Base-by-base conservation (phyloP, 1,140 invertebrate genomes). In the Eupristina koningsbergeri region DNA sequence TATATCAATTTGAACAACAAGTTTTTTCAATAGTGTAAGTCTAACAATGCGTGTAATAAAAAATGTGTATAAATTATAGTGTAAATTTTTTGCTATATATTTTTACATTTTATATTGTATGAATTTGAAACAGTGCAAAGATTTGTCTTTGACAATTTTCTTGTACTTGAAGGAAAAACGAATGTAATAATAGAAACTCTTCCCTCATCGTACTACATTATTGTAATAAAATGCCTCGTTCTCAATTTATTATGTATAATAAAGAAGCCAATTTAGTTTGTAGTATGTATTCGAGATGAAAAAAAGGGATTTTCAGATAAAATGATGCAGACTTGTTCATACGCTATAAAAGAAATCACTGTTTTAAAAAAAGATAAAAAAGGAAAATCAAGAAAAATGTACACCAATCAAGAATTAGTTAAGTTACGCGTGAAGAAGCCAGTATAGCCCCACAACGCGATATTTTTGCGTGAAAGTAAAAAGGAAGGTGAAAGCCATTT, bases 361-460 rank as follows among this genome's bases (percentile, higher is more conserved):
- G 22, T 53, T 84, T 45, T 22, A 81, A 67, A 19, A 61, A 85
- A 61, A 74, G n/a, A n/a, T n/a, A n/a, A 77, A 58, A 74, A 84
- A 80, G 71, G 69, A 58, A 71, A 84, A 64, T 7, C 13, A 80
- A 77, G 47, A 74, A 74, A 78, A 84, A 81, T 74, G 74, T 73
- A 85, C 83, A 87, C 71, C 69, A 88, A 88, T 89, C 88, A 86
- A 88, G 86, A 87, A 89, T 90, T 89, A 90, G 86, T 88, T 90
- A 85, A 89, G 87, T 69, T 85, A 90, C 87, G 86, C 84, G 89
- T 76, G 63, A 76, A 84, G 41, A 76, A 89, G 88, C 89, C 89
- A 90, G 89, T 90, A 90, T 86, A 89, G 88, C 89, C 87, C 87
- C 87, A 87, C 86, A 86, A 87, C 87, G 89, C 88, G 87, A 88